These are phyloP conservation scores for Madoqua kirkii DNA, from an alignment of 2,113 vertebrate genomes.

Conservation along the genomic window DNA sequence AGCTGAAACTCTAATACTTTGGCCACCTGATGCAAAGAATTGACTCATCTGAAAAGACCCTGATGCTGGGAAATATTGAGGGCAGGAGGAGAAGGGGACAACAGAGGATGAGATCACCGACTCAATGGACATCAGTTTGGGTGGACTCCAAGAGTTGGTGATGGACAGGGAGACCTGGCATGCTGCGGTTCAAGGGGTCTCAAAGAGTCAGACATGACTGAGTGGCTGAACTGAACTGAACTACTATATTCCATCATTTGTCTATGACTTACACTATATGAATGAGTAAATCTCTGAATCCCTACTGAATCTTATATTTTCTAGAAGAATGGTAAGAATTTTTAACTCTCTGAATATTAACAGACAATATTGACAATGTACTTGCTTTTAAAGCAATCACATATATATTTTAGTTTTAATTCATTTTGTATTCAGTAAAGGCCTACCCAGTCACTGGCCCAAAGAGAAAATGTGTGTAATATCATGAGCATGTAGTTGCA, in stretches of 20 bases:
- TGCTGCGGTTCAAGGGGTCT: neutral
- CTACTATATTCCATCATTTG: neutral
- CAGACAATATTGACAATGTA: neutral
- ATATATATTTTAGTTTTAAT: neutral
- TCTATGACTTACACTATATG: neutral
- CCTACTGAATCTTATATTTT: neutral
- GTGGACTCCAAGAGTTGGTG: neutral
- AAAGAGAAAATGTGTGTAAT: neutral
- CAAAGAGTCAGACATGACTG: neutral
- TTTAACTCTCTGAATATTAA: neutral
- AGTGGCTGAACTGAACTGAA: neutral
- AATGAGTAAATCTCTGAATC: neutral
- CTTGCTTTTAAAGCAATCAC: neutral
- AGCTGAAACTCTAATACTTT: neutral
- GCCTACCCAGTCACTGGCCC: neutral
- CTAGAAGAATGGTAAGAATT: neutral
- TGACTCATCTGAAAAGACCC: neutral
- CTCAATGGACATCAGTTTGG: neutral
- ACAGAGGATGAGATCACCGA: neutral
- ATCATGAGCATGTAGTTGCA: neutral
- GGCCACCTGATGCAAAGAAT: neutral
- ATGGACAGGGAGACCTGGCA: neutral
- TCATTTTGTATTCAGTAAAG: neutral
- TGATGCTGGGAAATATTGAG: neutral
- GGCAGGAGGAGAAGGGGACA: neutral